phyloP scores from a whole-genome alignment of 2,797 vertebrate genomes.

The Eulemur albifrons region DNA sequence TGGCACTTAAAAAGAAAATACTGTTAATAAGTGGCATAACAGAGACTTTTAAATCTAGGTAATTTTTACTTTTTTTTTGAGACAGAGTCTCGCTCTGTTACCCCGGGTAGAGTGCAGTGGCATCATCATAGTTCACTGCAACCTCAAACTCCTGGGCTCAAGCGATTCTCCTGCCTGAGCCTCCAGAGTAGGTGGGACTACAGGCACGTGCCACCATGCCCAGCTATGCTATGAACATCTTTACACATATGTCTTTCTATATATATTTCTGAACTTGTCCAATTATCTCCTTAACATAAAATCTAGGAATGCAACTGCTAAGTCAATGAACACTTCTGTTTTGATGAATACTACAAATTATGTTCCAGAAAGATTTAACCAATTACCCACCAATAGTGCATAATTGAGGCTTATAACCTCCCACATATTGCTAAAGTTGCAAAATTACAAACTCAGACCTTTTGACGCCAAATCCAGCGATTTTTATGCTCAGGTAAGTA shows the following conservation, averaged over 20 bases:
- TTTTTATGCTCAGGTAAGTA: background rate
- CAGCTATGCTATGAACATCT: background rate
- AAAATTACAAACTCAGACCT: constrained; percentile 25
- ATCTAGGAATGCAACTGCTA: background rate
- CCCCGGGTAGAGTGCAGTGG: too few species aligned
- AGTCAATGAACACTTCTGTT: constrained; percentile 25
- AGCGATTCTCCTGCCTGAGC: too few species aligned
- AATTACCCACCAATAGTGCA: background rate
- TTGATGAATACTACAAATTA: background rate
- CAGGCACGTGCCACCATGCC: too few species aligned
- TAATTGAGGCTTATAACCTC: background rate
- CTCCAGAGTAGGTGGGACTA: too few species aligned
- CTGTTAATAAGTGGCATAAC: background rate
- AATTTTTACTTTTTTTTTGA: background rate
- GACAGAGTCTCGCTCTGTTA: too few species aligned
- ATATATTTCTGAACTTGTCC: background rate
- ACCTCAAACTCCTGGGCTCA: too few species aligned
- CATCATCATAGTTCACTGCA: too few species aligned
- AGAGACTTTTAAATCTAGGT: background rate
- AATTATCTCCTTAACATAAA: constrained; percentile 35
- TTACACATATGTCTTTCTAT: background rate
- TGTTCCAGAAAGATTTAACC: background rate
- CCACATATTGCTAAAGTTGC: constrained; percentile 6
- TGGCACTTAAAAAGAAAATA: background rate
- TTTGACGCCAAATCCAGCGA: constrained; percentile 1